Base-by-base conservation (phyloP, 2,113 vertebrate species). In the Plectropomus leopardus region DNA sequence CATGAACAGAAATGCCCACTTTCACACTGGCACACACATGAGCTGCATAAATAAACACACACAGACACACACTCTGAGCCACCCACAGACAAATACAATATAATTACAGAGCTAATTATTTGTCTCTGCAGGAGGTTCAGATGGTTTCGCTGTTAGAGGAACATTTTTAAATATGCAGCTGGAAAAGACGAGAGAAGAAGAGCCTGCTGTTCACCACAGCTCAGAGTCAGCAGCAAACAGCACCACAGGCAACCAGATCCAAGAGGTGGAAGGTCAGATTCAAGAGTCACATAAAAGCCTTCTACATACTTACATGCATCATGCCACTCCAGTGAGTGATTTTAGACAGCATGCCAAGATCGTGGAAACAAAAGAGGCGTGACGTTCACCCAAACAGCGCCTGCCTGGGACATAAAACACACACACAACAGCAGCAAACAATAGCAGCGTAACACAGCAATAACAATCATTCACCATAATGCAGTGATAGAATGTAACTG, bases 51-150 rank as follows among this genome's bases (percentile, higher is more conserved):
- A 65, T 21, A 58, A 17, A 51, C 50, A 70, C 26, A 66, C 45
- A 65, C 47, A 51, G 71, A 63, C 61, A 69, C 65, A 47, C 66
- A 14, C 42, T 4, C 40, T 55, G 60, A 76, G 42, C 80, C 72
- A 19, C 72, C 54, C 64, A 70, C 73, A 59, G 50, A 73, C 63
- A 42, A 77, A 81, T 78, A 78, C 51, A 55, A 53, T 53, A 67
- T 87, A 78, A 87, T 87, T 82, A 87, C 74, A 53, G 58, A 71
- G 60, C 70, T 78, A 59, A 57, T 84, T 77, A 84, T 82, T 68
- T 71, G 69, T 67, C 82, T 84, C 82, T 50, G 65, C 82, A 24
- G 86, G 78, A 63, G 73, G 48, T 65, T 73, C 64, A 23, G 58
- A 78, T 74, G 57, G 23, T 66, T 69, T 58, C 40, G 64, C 50